phyloP scores from a whole-genome alignment of 2,113 vertebrate genomes.

The Actinemys pallida region DNA sequence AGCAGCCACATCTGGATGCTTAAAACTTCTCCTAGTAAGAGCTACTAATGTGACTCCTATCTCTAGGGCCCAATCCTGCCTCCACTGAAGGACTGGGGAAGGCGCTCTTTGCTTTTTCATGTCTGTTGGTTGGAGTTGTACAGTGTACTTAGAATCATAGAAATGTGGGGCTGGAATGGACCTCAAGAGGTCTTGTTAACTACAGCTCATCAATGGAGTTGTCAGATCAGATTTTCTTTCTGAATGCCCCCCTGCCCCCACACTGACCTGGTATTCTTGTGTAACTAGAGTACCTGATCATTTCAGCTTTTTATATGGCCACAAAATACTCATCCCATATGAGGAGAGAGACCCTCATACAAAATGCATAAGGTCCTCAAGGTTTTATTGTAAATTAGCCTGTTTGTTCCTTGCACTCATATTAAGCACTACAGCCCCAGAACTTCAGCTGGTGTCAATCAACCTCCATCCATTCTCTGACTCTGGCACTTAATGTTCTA shows the following conservation, averaged over 20 bases:
- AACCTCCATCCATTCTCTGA: slow-evolving; percentile 18
- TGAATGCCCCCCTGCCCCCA: not conserved
- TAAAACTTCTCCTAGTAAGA: not conserved
- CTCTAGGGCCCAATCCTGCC: not conserved
- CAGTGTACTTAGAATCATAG: not conserved
- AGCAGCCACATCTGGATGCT: not conserved
- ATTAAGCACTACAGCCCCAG: slow-evolving; percentile 23
- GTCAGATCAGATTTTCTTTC: not conserved
- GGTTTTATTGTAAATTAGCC: slow-evolving; percentile 35
- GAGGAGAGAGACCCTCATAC: not conserved
- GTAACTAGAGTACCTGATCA: not conserved
- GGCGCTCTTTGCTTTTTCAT: not conserved
- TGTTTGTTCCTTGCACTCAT: not conserved
- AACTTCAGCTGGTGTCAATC: not conserved
- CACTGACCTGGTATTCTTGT: not conserved
- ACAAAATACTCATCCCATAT: not conserved
- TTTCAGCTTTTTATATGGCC: not conserved
- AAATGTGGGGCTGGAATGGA: not conserved
- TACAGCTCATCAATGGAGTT: not conserved
- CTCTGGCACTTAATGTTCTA: not conserved
- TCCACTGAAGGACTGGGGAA: not conserved
- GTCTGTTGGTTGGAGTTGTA: not conserved
- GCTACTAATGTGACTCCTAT: not conserved
- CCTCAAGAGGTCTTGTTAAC: not conserved
- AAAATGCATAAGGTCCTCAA: not conserved